Percentiles rank a stretch among this genome's conserved stretches.
Evolutionary conservation across 2,113 vertebrate genomes (phyloP).

Genomic region (Delphinapterus leucas): DNA sequence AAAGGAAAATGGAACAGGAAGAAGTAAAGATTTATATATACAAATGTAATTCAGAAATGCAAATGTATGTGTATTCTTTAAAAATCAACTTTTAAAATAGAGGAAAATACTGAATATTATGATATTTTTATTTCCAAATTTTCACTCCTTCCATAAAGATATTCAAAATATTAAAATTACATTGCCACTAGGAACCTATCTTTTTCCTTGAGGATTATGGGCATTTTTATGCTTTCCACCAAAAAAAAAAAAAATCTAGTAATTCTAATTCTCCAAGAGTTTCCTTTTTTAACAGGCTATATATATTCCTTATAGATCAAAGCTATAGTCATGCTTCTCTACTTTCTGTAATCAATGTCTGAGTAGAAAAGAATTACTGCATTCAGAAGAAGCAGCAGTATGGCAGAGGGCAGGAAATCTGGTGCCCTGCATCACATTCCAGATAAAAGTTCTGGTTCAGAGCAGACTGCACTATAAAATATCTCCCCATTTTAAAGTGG

Average conservation of each 20-base stretch:
- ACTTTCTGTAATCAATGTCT: not conserved
- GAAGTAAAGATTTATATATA: conserved; percentile 17
- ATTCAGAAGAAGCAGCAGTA: not conserved
- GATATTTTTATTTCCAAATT: not conserved
- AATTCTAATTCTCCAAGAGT: not conserved
- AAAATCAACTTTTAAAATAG: conserved; percentile 35
- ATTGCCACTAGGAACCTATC: not conserved
- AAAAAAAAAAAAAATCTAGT: not conserved
- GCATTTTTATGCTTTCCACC: not conserved
- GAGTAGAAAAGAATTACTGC: not conserved
- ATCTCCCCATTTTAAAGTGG: not conserved
- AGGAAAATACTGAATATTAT: not conserved
- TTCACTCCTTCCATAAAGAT: not conserved
- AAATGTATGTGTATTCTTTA: not conserved
- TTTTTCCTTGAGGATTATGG: not conserved
- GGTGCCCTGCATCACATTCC: not conserved
- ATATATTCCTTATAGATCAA: not conserved
- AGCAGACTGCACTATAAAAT: not conserved
- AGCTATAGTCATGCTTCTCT: not conserved
- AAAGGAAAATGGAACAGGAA: not conserved
- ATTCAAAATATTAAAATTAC: conserved; percentile 17
- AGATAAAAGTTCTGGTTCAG: not conserved
- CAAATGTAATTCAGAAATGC: conserved; percentile 28
- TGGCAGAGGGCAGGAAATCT: not conserved
- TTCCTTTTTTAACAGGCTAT: not conserved